These are phyloP conservation scores for Patagioenas fasciata DNA, from an alignment of 2,113 vertebrate species.

Conservation along the genomic window DNA sequence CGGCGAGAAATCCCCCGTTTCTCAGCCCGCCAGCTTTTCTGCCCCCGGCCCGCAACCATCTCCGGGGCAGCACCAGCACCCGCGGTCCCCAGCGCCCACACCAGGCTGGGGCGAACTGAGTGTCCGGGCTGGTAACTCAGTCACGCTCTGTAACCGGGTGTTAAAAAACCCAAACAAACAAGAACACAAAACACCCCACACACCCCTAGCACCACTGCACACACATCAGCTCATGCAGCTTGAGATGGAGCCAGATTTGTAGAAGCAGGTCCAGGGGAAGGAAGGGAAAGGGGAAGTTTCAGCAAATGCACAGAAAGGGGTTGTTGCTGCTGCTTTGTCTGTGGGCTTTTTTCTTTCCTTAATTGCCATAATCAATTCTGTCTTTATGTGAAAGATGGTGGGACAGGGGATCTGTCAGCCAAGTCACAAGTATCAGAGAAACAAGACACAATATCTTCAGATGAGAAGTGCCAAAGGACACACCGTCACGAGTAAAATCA, in stretches of 20 bases:
- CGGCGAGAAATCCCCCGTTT: background rate
- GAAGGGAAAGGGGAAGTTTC: background rate
- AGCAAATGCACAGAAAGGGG: background rate
- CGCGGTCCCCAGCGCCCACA: background rate
- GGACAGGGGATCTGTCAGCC: background rate
- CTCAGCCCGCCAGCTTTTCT: background rate
- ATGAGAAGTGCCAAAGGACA: background rate
- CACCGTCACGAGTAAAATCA: background rate
- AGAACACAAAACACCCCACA: background rate
- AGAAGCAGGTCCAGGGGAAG: background rate
- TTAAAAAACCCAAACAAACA: background rate
- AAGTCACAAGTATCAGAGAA: background rate
- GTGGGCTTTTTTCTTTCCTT: background rate
- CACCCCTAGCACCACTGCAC: background rate
- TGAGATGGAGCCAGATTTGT: rapidly evolving
- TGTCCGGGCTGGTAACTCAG: background rate
- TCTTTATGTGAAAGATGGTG: background rate
- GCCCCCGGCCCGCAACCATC: background rate
- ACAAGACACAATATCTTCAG: background rate
- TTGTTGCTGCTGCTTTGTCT: background rate
- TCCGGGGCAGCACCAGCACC: background rate
- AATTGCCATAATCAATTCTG: background rate
- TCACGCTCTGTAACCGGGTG: background rate
- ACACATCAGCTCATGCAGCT: background rate
- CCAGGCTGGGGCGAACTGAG: background rate